phyloP scores from a whole-genome alignment of 2,797 vertebrate species.

The Falco rusticolus region DNA sequence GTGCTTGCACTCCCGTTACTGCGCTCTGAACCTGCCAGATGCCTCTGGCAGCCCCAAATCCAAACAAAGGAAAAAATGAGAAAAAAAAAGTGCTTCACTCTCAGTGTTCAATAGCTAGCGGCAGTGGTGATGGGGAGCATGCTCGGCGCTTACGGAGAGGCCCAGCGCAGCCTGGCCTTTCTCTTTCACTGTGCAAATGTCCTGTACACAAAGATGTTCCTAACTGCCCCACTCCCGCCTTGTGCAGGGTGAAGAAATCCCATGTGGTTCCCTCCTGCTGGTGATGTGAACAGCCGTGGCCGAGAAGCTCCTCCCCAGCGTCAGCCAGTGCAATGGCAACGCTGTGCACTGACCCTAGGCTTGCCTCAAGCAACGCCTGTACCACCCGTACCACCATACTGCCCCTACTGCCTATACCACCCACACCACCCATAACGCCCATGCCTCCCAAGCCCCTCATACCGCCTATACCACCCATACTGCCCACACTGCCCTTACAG shows the following conservation, averaged over 20 bases:
- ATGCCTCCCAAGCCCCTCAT: fast-evolving
- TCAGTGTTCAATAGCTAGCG: background rate
- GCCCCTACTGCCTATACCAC: too few relatives aligned
- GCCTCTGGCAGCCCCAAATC: background rate
- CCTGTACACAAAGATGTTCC: background rate
- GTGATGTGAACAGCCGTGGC: background rate
- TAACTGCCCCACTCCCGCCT: too few relatives aligned
- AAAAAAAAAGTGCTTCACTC: background rate
- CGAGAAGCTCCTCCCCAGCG: fast-evolving
- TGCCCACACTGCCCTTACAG: fast-evolving
- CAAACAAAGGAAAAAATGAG: background rate
- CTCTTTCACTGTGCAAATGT: background rate
- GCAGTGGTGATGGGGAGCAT: background rate
- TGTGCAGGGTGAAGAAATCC: background rate
- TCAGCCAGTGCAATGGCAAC: background rate
- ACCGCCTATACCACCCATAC: fast-evolving
- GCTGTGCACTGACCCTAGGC: background rate
- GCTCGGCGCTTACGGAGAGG: background rate
- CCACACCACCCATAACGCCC: background rate
- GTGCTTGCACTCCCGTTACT: background rate
- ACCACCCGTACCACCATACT: background rate
- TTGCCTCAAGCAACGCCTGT: fast-evolving
- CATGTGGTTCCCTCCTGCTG: background rate
- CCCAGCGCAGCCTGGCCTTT: background rate
- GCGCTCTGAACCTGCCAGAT: background rate